These are phyloP conservation scores for Octomys mimax DNA, from an alignment of 2,797 vertebrate species.

Conservation along the genomic window DNA sequence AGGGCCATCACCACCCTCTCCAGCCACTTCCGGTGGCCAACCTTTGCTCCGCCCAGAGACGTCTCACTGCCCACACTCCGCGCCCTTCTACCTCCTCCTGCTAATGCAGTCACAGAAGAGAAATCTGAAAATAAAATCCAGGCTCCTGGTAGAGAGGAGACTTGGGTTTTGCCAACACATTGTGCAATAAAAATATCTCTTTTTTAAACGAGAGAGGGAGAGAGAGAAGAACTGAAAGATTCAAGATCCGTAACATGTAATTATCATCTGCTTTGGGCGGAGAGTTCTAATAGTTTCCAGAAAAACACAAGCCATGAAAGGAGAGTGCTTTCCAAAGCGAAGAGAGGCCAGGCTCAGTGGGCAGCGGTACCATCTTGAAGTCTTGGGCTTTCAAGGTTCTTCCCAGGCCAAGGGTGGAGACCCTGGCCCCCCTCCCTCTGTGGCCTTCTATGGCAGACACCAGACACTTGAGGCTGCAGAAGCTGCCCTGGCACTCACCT, in stretches of 20 bases:
- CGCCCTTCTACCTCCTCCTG: neutral
- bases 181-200: conserved; percentile 76
- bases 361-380: neutral
- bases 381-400: neutral
- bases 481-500: neutral
- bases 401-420: neutral
- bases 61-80: neutral
- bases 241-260: conserved; percentile 70
- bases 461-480: neutral
- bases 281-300: conserved; percentile 80
- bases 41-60: neutral
- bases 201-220: conserved; percentile 56
- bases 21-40: rapidly evolving
- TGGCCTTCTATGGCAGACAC: neutral
- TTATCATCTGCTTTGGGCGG: conserved; percentile 76
- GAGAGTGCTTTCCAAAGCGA: neutral
- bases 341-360: neutral
- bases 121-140: conserved; percentile 7
- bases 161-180: conserved; percentile 66
- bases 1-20: neutral
- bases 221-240: conserved; percentile 57
- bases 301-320: conserved; percentile 67
- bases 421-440: rapidly evolving
- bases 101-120: neutral
- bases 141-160: conserved; percentile 44